A percentile compares a stretch with the other conserved stretches of the same genome.
These are phyloP conservation scores for Drosophila parabipectinata DNA, from an alignment of 1,140 invertebrate species.

Conservation along the genomic window DNA sequence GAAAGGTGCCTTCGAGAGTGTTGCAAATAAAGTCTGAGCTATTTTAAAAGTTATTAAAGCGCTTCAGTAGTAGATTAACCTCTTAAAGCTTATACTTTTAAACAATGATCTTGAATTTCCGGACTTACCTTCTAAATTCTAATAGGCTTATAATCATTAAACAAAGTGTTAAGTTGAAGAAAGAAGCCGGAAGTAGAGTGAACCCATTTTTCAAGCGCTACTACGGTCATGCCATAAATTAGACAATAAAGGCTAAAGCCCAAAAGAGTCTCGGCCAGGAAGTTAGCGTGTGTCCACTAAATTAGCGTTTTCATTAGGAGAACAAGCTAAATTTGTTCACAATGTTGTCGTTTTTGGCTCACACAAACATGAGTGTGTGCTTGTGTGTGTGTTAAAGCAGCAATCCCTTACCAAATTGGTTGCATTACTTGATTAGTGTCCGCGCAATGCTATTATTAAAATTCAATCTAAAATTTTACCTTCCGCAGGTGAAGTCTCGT, in stretches of 20 bases:
- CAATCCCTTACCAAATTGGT: conserved; percentile 55
- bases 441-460: conserved; percentile 72
- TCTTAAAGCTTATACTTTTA: not conserved
- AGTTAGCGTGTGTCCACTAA: conserved; percentile 66
- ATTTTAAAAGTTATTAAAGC: not conserved
- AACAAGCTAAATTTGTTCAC: conserved; percentile 78
- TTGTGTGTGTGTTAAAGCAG: not conserved
- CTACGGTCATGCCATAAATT: conserved; percentile 18
- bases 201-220: not conserved
- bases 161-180: conserved; percentile 8
- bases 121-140: not conserved
- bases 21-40: not conserved
- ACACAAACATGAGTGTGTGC: not conserved
- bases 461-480: conserved; percentile 68
- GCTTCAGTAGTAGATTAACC: not conserved
- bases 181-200: conserved; percentile 5
- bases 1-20: conserved; percentile 2
- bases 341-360: conserved; percentile 63
- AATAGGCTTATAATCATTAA: not conserved
- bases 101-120: not conserved
- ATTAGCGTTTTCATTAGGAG: conserved; percentile 77
- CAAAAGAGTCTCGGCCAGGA: not conserved
- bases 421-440: conserved; percentile 77
- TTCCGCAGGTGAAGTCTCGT: conserved; percentile 32
- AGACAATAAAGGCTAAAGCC: conserved; percentile 26